phyloP scores from a whole-genome alignment of 92 coral and sea anemone genomes.

The Epizoanthus illoricatus region DNA sequence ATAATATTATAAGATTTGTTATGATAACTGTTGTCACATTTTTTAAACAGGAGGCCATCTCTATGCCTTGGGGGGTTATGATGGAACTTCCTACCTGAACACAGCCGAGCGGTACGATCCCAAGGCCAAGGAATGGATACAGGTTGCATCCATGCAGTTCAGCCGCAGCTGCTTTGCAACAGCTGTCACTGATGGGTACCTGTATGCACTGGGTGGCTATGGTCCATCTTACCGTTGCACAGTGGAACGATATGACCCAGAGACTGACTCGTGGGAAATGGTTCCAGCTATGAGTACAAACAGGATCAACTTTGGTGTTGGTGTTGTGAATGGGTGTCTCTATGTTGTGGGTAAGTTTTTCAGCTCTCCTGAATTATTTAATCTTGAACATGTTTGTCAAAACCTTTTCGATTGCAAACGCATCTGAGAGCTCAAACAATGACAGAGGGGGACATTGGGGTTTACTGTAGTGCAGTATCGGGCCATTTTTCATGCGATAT shows the following conservation, averaged over 20 bases:
- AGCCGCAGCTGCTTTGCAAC: slow-evolving; percentile 95
- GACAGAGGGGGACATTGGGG: too few relatives aligned
- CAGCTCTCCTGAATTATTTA: neutral
- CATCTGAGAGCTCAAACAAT: too few relatives aligned
- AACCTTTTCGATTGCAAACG: too few relatives aligned
- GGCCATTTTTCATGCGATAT: too few relatives aligned
- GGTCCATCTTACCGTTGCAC: slow-evolving; percentile 89
- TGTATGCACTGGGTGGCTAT: slow-evolving; percentile 90
- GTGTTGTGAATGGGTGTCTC: slow-evolving; percentile 73
- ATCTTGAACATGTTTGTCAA: neutral
- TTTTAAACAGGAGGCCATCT: slow-evolving; percentile 56
- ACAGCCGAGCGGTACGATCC: slow-evolving; percentile 82
- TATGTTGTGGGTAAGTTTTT: slow-evolving; percentile 81
- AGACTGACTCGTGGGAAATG: slow-evolving; percentile 84
- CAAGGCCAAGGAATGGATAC: slow-evolving; percentile 78
- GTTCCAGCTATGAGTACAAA: slow-evolving; percentile 89
- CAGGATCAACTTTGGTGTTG: slow-evolving; percentile 93
- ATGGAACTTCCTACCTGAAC: slow-evolving; percentile 81
- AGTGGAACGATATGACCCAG: slow-evolving; percentile 84
- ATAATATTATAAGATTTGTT: too few relatives aligned
- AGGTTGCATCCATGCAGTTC: slow-evolving; percentile 80
- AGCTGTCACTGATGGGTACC: slow-evolving; percentile 84
- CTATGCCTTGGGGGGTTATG: slow-evolving; percentile 87
- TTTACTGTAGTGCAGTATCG: too few relatives aligned
- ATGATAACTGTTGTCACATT: neutral